Conservation (phyloP, 2,888 invertebrate species). For the Caenorhabditis doughertyi region DNA sequence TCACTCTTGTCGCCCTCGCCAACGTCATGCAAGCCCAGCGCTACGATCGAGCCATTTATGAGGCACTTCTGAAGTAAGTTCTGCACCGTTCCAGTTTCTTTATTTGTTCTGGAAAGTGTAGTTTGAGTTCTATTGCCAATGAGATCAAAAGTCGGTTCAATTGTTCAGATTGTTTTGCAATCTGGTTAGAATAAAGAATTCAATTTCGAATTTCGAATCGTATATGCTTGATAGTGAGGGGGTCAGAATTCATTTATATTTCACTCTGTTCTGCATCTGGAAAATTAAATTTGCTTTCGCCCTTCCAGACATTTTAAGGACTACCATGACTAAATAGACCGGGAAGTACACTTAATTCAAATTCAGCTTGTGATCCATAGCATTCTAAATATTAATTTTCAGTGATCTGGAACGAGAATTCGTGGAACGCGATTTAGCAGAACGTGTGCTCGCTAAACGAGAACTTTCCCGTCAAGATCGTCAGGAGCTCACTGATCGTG, state of each 20-base stretch:
- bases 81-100: neutral
- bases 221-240: slow-evolving; percentile 15
- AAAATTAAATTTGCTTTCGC: no score
- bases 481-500: slow-evolving; percentile 60
- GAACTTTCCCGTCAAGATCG: slow-evolving; percentile 38
- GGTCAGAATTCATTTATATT: slow-evolving; percentile 26
- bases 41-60: slow-evolving; percentile 70
- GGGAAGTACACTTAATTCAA: slow-evolving; percentile 9
- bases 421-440: slow-evolving; percentile 71
- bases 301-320: slow-evolving; percentile 3
- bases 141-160: slow-evolving; percentile 36
- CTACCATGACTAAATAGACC: slow-evolving; percentile 6
- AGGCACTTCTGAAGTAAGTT: slow-evolving; percentile 72
- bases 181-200: neutral
- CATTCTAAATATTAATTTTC: slow-evolving; percentile 46
- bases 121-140: slow-evolving; percentile 9
- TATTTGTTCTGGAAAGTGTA: neutral
- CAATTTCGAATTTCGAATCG: neutral
- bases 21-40: slow-evolving; percentile 65
- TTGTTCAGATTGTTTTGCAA: slow-evolving; percentile 43
- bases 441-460: slow-evolving; percentile 61
- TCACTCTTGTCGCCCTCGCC: slow-evolving; percentile 63
- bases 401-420: slow-evolving; percentile 73
- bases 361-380: neutral
- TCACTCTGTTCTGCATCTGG: slow-evolving; percentile 19